These are phyloP conservation scores for Andricus quercusramuli DNA, from an alignment of 2,888 invertebrate species.

Conservation along the genomic window DNA sequence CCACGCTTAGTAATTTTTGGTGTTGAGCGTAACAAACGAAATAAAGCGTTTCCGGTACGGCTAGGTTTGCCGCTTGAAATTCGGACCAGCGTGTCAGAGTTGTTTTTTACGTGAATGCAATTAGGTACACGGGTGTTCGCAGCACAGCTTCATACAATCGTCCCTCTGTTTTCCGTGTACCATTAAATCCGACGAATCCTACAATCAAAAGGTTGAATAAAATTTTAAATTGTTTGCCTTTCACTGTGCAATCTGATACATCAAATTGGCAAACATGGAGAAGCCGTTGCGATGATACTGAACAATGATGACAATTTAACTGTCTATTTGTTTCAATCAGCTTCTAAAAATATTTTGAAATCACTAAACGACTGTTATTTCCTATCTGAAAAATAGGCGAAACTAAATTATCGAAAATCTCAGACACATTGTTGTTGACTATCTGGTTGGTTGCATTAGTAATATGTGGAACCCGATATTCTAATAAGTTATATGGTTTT, in stretches of 20 bases:
- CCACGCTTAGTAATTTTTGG: conserved; percentile 30
- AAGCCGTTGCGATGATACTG: background rate
- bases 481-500: too few relatives aligned
- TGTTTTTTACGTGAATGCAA: conserved; percentile 27
- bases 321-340: background rate
- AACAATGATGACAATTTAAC: background rate
- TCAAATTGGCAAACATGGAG: background rate
- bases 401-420: too few relatives aligned
- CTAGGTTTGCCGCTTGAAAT: conserved; percentile 25
- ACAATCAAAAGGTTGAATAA: background rate
- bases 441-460: too few relatives aligned
- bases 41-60: conserved; percentile 27
- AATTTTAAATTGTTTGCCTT: background rate
- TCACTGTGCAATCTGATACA: background rate
- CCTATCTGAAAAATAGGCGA: too few relatives aligned
- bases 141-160: background rate
- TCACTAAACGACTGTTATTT: background rate
- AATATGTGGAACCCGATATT: too few relatives aligned
- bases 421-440: too few relatives aligned
- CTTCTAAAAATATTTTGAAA: background rate
- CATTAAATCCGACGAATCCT: background rate
- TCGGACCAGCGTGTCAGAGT: background rate
- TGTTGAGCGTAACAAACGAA: conserved; percentile 24
- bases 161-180: background rate
- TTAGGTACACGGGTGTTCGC: background rate